These are phyloP conservation scores for Harpagoxenus sublaevis DNA, from an alignment of 2,888 invertebrate genomes.

Conservation along the genomic window DNA sequence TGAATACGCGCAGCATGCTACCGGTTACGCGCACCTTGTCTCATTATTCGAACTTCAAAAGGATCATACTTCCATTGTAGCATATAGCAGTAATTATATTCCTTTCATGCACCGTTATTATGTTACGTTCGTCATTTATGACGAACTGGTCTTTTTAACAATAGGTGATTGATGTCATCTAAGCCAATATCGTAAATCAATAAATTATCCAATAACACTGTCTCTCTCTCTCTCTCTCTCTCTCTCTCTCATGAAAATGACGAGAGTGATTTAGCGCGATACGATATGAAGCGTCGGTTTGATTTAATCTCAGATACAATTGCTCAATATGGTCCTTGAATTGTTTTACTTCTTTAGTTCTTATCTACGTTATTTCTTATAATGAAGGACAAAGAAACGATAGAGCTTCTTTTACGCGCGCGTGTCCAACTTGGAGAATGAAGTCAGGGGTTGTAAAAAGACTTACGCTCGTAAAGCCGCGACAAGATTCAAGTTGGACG, in stretches of 20 bases:
- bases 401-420: slow-evolving; percentile 22
- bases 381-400: not conserved
- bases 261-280: not conserved
- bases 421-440: slow-evolving; percentile 59
- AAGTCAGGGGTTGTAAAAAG: slow-evolving; percentile 58
- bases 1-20: slow-evolving; percentile 27
- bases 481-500: slow-evolving; percentile 62
- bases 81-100: slow-evolving; percentile 33
- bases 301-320: slow-evolving; percentile 28
- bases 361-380: slow-evolving; percentile 5
- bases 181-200: slow-evolving; percentile 8
- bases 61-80: slow-evolving; percentile 44
- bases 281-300: not conserved
- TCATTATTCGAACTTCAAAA: slow-evolving; percentile 55
- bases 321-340: not conserved
- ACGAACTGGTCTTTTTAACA: not conserved
- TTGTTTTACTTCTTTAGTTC: not conserved
- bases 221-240: not conserved
- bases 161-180: slow-evolving; percentile 13
- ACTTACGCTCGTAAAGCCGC: slow-evolving; percentile 62
- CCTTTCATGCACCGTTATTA: slow-evolving; percentile 44
- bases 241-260: not conserved
- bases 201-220: slow-evolving; percentile 6
- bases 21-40: slow-evolving; percentile 39
- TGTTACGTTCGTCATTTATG: slow-evolving; percentile 28